Evolutionary conservation across 2,888 invertebrate species (phyloP).

Genomic region (Halictus quadricinctus): DNA sequence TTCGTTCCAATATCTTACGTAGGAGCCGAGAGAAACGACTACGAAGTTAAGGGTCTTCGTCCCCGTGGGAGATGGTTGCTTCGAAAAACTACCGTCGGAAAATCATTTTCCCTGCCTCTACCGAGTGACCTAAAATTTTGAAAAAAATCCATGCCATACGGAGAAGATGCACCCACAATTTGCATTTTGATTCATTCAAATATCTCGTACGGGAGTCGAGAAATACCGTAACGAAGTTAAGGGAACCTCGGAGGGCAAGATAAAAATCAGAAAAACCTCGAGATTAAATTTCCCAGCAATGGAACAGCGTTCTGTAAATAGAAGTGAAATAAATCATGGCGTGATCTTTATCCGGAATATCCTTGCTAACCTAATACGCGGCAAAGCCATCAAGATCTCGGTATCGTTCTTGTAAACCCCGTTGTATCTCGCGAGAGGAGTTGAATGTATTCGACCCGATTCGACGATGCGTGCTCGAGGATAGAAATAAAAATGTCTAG

Average conservation of each 20-base stretch:
- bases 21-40: neutral
- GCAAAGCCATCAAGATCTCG: neutral
- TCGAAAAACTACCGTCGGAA: neutral
- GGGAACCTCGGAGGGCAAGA: neutral
- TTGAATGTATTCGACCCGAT: conserved; percentile 36
- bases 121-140: neutral
- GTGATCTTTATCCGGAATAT: neutral
- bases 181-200: neutral
- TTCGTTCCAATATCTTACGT: neutral
- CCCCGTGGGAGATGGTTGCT: neutral
- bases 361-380: neutral
- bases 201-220: neutral
- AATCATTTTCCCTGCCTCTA: neutral
- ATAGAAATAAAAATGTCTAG: conserved; percentile 57
- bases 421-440: neutral
- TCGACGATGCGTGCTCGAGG: conserved; percentile 35
- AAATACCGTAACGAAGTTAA: neutral
- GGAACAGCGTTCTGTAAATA: neutral
- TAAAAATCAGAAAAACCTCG: neutral
- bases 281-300: neutral
- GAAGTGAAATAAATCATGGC: neutral
- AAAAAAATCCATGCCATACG: too few species aligned
- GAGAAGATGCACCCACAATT: neutral
- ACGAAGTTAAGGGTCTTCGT: neutral
- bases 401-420: neutral